Evolutionary conservation across 2,113 vertebrate species (phyloP).

Genomic region (Cheilinus undulatus): DNA sequence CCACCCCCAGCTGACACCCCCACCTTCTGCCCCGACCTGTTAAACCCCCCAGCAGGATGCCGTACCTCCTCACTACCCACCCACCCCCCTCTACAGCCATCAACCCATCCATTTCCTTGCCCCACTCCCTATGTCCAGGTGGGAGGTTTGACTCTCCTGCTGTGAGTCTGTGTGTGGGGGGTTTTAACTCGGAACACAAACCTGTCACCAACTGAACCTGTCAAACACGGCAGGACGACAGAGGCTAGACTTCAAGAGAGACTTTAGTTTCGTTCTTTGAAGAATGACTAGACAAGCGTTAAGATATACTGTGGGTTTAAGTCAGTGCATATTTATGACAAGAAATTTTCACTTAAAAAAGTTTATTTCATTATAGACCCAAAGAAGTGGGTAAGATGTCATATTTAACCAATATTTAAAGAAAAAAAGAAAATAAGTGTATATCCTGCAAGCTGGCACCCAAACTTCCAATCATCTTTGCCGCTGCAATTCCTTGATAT

Average conservation of each 20-base stretch:
- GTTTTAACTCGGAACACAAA: slow-evolving; percentile 2
- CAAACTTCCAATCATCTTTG: no score
- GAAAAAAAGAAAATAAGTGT: no score
- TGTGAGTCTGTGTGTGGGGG: slow-evolving; percentile 16
- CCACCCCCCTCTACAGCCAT: slow-evolving; percentile 38
- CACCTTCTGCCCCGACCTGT: slow-evolving; percentile 31
- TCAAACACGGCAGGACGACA: slow-evolving; percentile 13
- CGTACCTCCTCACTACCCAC: slow-evolving; percentile 6
- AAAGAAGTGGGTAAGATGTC: no score
- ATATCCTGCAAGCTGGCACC: no score
- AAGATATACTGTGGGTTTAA: background rate
- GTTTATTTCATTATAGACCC: background rate
- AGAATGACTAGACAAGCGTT: background rate
- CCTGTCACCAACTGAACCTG: slow-evolving; percentile 9
- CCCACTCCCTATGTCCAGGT: slow-evolving; percentile 39
- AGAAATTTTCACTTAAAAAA: background rate
- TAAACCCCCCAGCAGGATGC: slow-evolving; percentile 53
- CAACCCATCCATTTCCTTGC: slow-evolving; percentile 37
- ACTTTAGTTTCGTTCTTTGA: background rate
- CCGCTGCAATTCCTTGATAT: background rate
- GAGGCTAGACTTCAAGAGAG: background rate
- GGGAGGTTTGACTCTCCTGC: slow-evolving; percentile 50
- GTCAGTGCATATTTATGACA: background rate
- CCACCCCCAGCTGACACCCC: slow-evolving; percentile 28
- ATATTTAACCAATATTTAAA: no score